These are phyloP conservation scores for Zaprionus tsacasi DNA, from an alignment of 1,140 invertebrate species.

Conservation along the genomic window DNA sequence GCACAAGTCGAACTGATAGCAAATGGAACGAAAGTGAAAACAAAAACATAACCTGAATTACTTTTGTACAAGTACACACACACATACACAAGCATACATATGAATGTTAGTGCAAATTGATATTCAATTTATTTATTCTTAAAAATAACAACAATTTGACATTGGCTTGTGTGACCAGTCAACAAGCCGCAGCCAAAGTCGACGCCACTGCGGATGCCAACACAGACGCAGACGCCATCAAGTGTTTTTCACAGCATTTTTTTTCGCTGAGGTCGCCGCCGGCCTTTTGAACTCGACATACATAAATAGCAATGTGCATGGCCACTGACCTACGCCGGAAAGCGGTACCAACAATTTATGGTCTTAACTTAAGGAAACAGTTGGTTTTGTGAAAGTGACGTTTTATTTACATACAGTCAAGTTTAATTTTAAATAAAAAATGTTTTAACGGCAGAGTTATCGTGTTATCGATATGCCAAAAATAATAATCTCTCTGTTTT, in stretches of 20 bases:
- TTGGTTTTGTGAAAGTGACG: slow-evolving; percentile 22
- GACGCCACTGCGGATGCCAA: neutral
- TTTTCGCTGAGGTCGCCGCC: slow-evolving; percentile 19
- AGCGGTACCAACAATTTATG: slow-evolving; percentile 8
- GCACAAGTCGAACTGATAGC: neutral
- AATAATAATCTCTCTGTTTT: neutral
- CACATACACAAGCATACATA: neutral
- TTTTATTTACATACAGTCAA: neutral
- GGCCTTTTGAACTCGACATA: slow-evolving; percentile 50
- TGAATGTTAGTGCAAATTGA: neutral
- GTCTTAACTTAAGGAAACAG: slow-evolving; percentile 19
- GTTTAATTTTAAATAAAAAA: slow-evolving; percentile 13
- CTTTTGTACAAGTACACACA: neutral
- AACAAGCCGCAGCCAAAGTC: slow-evolving; percentile 16
- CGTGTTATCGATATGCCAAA: slow-evolving; percentile 8
- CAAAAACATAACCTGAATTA: slow-evolving; percentile 4
- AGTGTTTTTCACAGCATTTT: slow-evolving; percentile 25
- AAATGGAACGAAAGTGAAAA: neutral
- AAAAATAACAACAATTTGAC: slow-evolving; percentile 34
- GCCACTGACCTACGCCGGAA: slow-evolving; percentile 30
- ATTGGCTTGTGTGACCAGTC: slow-evolving; percentile 31
- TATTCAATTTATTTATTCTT: slow-evolving; percentile 21
- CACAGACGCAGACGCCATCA: slow-evolving; percentile 11
- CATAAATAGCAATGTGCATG: slow-evolving; percentile 27
- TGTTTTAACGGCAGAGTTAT: neutral